Evolutionary conservation across 2,888 invertebrate species (phyloP).

Genomic region (Sympetrum striolatum): DNA sequence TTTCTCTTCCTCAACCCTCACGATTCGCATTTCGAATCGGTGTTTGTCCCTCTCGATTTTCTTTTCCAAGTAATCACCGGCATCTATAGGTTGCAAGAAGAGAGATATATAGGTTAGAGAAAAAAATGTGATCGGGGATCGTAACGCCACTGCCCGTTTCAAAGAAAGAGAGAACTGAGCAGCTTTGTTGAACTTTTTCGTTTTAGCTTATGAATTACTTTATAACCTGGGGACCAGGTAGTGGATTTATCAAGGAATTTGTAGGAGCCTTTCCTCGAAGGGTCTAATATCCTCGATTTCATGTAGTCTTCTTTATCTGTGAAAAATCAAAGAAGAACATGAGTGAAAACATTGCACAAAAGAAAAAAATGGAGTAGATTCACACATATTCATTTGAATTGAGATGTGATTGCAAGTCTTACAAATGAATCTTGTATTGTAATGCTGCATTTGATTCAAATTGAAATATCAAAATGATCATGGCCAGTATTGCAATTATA

Average conservation of each 20-base stretch:
- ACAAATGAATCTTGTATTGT: background rate
- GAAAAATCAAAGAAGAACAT: background rate
- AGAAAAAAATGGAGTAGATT: background rate
- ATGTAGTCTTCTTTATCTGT: slow-evolving; percentile 28
- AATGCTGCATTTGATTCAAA: background rate
- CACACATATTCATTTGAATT: background rate
- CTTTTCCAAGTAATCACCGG: slow-evolving; percentile 35
- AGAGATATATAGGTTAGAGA: background rate
- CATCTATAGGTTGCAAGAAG: background rate
- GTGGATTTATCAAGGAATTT: slow-evolving; percentile 25
- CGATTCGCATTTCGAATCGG: background rate
- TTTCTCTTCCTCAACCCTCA: background rate
- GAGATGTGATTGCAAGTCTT: background rate
- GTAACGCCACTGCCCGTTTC: background rate
- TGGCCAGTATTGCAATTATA: background rate
- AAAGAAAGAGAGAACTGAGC: background rate
- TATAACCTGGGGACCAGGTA: slow-evolving; percentile 30
- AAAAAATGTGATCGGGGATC: background rate
- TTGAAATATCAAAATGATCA: background rate
- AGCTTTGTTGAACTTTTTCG: background rate
- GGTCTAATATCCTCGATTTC: slow-evolving; percentile 39
- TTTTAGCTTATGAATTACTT: background rate
- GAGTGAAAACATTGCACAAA: background rate
- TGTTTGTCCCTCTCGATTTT: slow-evolving; percentile 16
- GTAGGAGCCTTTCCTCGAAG: slow-evolving; percentile 18